Evolutionary conservation across 2,888 invertebrate species (phyloP).

Genomic region (Eurytoma californica): DNA sequence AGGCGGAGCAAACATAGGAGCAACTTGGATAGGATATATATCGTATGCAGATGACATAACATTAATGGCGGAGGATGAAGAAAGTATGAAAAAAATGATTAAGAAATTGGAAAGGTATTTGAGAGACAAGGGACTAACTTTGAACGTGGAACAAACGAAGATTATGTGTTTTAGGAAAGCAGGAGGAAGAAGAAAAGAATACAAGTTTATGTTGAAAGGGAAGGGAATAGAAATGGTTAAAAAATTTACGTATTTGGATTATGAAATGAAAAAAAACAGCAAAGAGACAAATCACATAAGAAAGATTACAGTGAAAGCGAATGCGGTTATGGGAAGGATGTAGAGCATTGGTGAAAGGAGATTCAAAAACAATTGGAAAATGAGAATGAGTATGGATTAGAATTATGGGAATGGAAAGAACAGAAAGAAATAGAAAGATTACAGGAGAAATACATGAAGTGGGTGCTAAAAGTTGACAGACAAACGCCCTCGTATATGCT

Average conservation of each 20-base stretch:
- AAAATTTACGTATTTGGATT: slow-evolving; percentile 42
- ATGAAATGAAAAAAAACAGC: slow-evolving; percentile 24
- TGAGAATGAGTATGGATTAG: too few species aligned
- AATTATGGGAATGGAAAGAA: too few species aligned
- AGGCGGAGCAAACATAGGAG: too few species aligned
- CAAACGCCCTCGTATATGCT: slow-evolving; percentile 35
- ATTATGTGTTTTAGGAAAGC: slow-evolving; percentile 39
- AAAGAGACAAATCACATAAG: slow-evolving; percentile 27
- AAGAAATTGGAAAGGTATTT: too few species aligned
- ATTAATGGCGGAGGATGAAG: slow-evolving; percentile 22
- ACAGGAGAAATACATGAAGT: slow-evolving; percentile 36
- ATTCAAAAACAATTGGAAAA: slow-evolving; percentile 32
- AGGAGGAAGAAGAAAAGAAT: slow-evolving; percentile 25
- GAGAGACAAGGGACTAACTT: slow-evolving; percentile 16
- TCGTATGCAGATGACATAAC: slow-evolving; percentile 7
- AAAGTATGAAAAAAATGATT: slow-evolving; percentile 26
- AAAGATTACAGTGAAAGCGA: slow-evolving; percentile 29
- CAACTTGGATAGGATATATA: too few species aligned
- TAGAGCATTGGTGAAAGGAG: slow-evolving; percentile 42
- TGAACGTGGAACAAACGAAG: slow-evolving; percentile 29
- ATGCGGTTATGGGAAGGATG: slow-evolving; percentile 10
- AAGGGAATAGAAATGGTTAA: slow-evolving; percentile 45
- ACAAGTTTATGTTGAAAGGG: slow-evolving; percentile 31
- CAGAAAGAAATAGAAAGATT: too few species aligned
- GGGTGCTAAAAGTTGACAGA: slow-evolving; percentile 34